Conservation (phyloP, 2,797 vertebrate genomes). For the Geotrypetes seraphini region DNA sequence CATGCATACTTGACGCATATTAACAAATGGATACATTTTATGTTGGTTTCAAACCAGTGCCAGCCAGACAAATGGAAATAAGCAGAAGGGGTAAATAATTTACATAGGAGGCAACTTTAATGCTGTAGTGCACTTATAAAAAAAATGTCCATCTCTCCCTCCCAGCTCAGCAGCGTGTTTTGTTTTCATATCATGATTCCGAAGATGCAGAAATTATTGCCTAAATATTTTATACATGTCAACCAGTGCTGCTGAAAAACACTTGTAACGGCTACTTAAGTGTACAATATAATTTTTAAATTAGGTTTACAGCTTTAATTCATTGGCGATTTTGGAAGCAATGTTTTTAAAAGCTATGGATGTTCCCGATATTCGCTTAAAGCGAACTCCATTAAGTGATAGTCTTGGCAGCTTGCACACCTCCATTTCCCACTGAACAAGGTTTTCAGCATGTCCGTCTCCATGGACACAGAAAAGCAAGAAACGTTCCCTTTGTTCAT, state of each 20-base stretch:
- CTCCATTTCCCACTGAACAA: slow-evolving; percentile 88
- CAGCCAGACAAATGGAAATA: slow-evolving; percentile 51
- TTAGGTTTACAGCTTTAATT: slow-evolving; percentile 82
- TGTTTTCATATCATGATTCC: slow-evolving; percentile 67
- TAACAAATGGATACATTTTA: slow-evolving; percentile 37
- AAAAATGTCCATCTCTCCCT: slow-evolving; percentile 55
- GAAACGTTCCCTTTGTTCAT: slow-evolving; percentile 78
- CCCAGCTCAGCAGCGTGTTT: slow-evolving; percentile 60
- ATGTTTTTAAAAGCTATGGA: slow-evolving; percentile 89
- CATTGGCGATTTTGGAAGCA: slow-evolving; percentile 87
- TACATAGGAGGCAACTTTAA: slow-evolving; percentile 66
- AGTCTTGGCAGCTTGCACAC: slow-evolving; percentile 85
- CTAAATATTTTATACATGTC: slow-evolving; percentile 92
- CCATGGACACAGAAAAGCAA: slow-evolving; percentile 79
- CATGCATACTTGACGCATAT: slow-evolving; percentile 47
- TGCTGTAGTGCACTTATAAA: slow-evolving; percentile 74
- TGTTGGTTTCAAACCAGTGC: slow-evolving; percentile 37
- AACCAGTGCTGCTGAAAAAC: slow-evolving; percentile 65
- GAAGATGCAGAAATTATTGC: slow-evolving; percentile 90
- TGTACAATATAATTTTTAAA: slow-evolving; percentile 81
- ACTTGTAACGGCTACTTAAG: slow-evolving; percentile 86
- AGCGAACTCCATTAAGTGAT: slow-evolving; percentile 81
- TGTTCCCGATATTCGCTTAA: slow-evolving; percentile 82
- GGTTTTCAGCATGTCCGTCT: slow-evolving; percentile 70
- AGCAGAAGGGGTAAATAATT: slow-evolving; percentile 55